Evolutionary conservation across 2,888 invertebrate genomes (phyloP), one percentile per base, ranked within the genome.

Genomic region (Steinernema carpocapsae): DNA sequence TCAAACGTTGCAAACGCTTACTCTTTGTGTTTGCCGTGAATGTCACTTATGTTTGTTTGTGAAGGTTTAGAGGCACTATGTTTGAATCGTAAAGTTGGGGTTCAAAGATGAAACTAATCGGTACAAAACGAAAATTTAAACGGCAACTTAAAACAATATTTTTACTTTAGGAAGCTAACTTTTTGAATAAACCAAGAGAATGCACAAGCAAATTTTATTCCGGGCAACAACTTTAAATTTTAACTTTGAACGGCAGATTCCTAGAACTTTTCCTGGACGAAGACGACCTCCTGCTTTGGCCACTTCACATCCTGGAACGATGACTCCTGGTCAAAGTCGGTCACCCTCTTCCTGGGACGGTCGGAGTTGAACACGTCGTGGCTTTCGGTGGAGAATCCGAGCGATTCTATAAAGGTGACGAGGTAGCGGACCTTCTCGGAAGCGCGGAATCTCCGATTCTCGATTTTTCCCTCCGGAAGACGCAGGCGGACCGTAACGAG

Each of bases 181-280:
- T 37, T 3, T 6, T 37, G 10, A 37, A 37, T 37, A 10, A 6
- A 37, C 37, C n/a, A n/a, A n/a, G n/a, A n/a, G n/a, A n/a, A n/a
- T n/a, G n/a, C n/a, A n/a, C n/a, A n/a, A n/a, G n/a, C n/a, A n/a
- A n/a, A n/a, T 37, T 10, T 37, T 37, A 10, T 37, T 37, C 10
- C 37, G 3, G 17, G 14, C 48, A 48, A 48, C 3, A 48, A 17
- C 19, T 14, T 48, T 48, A 7, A 48, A 7, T 48, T 48, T 4
- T n/a, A 17, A 48, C 3, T 48, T 48, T 3, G 3, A 19, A 48
- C 4, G 19, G 19, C 48, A 14, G 14, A 24, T 3, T 26, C 22
- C 22, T 56, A 56, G 24, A 56, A 26, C 56, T 24, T 56, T 22
- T 56, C 56, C 56, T 56, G 19, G 22, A 56, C 56, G 14, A 56